These are phyloP conservation scores for Drosophila macrospina DNA, from an alignment of 2,888 invertebrate genomes.

Conservation along the genomic window DNA sequence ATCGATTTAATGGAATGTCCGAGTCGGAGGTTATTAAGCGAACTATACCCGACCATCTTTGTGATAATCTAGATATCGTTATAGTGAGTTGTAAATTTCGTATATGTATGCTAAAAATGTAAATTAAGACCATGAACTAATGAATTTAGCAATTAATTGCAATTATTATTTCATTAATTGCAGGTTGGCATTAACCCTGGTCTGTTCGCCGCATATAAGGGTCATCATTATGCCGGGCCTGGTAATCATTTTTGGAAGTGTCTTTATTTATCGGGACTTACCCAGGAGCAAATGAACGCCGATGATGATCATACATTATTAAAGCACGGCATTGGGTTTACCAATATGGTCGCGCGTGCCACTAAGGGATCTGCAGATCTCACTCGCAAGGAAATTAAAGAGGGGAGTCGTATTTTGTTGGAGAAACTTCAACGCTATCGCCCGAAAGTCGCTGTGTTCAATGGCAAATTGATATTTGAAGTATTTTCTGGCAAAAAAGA, in stretches of 20 bases:
- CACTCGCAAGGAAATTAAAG: conserved; percentile 96
- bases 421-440: conserved; percentile 96
- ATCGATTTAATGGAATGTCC: conserved; percentile 97
- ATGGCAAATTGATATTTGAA: conserved; percentile 99
- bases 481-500: conserved; percentile 99
- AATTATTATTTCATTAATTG: neutral
- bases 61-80: conserved; percentile 97
- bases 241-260: conserved; percentile 99
- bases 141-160: neutral
- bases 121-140: neutral
- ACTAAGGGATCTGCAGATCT: conserved; percentile 98
- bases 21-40: conserved; percentile 98
- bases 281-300: conserved; percentile 97
- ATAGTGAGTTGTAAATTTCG: conserved; percentile 94
- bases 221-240: conserved; percentile 99
- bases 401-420: conserved; percentile 94
- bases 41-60: conserved; percentile 97
- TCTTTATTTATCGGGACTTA: conserved; percentile 96
- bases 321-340: conserved; percentile 98
- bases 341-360: conserved; percentile 98
- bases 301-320: conserved; percentile 97
- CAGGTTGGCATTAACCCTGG: conserved; percentile 99
- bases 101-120: conserved; percentile 8
- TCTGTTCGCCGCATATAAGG: conserved; percentile 98
- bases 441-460: conserved; percentile 98